Conservation (phyloP, 1,140 invertebrate genomes). For the Chironomus tepperi region DNA sequence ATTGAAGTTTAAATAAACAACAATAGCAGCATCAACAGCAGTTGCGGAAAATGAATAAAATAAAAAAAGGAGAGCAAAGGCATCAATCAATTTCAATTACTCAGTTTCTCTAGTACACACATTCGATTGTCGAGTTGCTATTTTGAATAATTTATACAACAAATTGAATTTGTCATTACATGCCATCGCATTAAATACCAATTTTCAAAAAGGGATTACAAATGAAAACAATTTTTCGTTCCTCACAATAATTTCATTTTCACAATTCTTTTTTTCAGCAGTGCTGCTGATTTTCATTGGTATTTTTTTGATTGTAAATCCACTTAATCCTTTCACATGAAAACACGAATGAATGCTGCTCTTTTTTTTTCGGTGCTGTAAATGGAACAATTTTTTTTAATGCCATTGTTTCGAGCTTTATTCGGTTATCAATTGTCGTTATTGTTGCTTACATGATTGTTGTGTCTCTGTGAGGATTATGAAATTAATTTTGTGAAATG, state of each 20-base stretch:
- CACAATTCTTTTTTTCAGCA: neutral
- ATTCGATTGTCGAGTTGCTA: neutral
- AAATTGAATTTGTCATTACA: neutral
- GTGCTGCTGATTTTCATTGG: neutral
- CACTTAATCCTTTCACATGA: conserved; percentile 4
- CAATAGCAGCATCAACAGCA: neutral
- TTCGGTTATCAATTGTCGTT: neutral
- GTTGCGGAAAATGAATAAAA: no score
- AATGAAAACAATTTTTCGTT: neutral
- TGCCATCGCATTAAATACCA: neutral
- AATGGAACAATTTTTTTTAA: neutral
- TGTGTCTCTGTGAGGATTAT: no score
- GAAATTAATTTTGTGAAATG: no score
- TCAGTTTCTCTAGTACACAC: neutral
- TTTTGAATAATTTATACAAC: neutral
- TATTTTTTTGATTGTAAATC: conserved; percentile 1
- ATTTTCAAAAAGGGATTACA: neutral
- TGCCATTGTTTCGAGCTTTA: neutral
- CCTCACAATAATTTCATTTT: neutral
- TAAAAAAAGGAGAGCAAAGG: neutral
- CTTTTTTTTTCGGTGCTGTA: neutral
- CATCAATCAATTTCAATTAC: neutral
- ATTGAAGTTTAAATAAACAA: neutral
- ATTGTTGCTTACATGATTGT: no score
- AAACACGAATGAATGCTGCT: neutral